Evolutionary conservation across 2,888 invertebrate species (phyloP).

Genomic region (Ferrisia virgata): DNA sequence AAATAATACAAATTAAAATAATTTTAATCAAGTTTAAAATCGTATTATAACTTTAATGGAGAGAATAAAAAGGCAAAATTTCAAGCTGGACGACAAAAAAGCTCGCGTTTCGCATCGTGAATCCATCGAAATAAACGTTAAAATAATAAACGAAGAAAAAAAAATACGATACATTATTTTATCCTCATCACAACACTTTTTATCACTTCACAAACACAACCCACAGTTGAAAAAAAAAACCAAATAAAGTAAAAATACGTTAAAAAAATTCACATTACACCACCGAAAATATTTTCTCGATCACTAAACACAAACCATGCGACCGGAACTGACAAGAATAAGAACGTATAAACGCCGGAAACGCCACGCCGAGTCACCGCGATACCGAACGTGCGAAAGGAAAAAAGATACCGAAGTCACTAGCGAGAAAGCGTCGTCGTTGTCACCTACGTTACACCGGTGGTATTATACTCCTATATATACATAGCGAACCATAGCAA

Average conservation of each 20-base stretch:
- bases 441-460: constrained; percentile 24
- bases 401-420: constrained; percentile 10
- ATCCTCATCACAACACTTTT: neutral
- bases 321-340: neutral
- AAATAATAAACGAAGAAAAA: neutral
- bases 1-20: too few species aligned
- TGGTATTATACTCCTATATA: neutral
- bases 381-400: constrained; percentile 7
- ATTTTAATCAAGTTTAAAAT: too few species aligned
- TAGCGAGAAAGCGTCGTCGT: constrained; percentile 26
- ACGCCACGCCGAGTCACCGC: neutral
- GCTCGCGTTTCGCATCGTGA: neutral
- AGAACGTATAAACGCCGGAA: neutral
- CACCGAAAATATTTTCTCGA: neutral
- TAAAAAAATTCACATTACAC: neutral
- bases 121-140: neutral
- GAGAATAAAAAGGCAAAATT: too few species aligned
- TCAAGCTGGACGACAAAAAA: neutral
- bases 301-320: neutral
- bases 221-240: too few species aligned
- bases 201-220: neutral
- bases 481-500: neutral
- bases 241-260: too few species aligned
- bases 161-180: neutral
- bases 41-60: too few species aligned